Percentiles rank a stretch among this genome's conserved stretches.
Conservation (phyloP, 1,140 invertebrate species). For the Heliconius hermathena region DNA sequence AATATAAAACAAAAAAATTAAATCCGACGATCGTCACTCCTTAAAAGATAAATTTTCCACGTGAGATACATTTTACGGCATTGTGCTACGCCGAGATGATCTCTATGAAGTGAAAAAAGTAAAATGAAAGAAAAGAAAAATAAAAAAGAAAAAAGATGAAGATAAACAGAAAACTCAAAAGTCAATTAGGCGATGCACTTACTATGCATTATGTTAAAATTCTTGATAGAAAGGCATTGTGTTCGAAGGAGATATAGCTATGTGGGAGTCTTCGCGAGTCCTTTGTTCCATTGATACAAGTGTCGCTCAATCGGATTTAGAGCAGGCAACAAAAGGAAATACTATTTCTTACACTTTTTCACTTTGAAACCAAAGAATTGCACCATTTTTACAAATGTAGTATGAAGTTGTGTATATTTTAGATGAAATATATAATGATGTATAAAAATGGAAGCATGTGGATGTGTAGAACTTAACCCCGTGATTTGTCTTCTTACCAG, state of each 20-base stretch:
- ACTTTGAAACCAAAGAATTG: background rate
- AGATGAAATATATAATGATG: background rate
- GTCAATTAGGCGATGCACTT: conserved; percentile 1
- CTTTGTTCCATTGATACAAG: conserved; percentile 14
- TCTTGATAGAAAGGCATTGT: conserved; percentile 3
- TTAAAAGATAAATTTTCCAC: too few species aligned
- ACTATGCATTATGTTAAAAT: conserved; percentile 9
- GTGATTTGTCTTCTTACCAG: too few species aligned
- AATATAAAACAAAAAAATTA: too few species aligned
- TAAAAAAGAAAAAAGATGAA: conserved; percentile 3
- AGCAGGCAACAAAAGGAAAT: conserved; percentile 13
- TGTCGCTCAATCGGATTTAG: conserved; percentile 11
- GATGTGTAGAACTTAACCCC: too few species aligned
- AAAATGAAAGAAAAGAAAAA: too few species aligned
- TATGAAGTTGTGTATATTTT: background rate
- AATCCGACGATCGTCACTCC: too few species aligned
- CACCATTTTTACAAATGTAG: background rate
- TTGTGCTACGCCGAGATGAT: too few species aligned
- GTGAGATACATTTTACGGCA: too few species aligned
- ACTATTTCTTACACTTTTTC: conserved; percentile 6
- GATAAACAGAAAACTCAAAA: background rate
- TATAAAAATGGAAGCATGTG: too few species aligned
- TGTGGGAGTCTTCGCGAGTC: background rate
- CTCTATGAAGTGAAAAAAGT: too few species aligned
- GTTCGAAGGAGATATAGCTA: background rate